phyloP scores from a whole-genome alignment of 2,797 vertebrate species.

The Gorsachius magnificus region DNA sequence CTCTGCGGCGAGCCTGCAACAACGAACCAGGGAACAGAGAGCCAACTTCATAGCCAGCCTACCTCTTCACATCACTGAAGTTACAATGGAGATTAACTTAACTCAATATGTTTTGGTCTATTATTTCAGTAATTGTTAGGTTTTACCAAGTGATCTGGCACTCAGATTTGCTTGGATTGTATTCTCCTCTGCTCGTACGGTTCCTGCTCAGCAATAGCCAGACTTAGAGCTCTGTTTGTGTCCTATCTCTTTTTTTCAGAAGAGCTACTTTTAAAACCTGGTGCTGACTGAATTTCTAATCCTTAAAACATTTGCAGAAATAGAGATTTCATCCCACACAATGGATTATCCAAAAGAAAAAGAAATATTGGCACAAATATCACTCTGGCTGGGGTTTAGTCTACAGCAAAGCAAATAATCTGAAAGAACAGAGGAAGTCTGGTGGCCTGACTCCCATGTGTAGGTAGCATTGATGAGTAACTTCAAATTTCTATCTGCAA shows the following conservation, averaged over 20 bases:
- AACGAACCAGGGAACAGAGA: background rate
- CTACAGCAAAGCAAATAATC: background rate
- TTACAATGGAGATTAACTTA: background rate
- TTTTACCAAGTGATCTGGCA: background rate
- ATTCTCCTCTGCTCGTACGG: background rate
- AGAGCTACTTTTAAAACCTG: background rate
- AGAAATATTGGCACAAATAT: background rate
- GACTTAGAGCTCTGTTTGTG: background rate
- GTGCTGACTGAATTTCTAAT: background rate
- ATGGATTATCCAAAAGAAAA: background rate
- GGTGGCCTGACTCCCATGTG: background rate
- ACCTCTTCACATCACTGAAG: background rate
- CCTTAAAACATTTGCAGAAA: slow-evolving; percentile 26
- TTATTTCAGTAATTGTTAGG: background rate
- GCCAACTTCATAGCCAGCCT: background rate
- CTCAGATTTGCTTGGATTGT: background rate
- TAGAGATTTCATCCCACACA: background rate
- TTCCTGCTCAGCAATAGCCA: background rate
- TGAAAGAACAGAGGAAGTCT: background rate
- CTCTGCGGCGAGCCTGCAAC: background rate
- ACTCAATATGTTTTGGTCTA: background rate
- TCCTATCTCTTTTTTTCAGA: background rate
- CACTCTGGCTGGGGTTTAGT: background rate
- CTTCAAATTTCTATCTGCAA: background rate
- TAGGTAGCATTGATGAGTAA: background rate